Base-by-base conservation (phyloP, 1,140 invertebrate genomes). In the Plectrocnemia conspersa region DNA sequence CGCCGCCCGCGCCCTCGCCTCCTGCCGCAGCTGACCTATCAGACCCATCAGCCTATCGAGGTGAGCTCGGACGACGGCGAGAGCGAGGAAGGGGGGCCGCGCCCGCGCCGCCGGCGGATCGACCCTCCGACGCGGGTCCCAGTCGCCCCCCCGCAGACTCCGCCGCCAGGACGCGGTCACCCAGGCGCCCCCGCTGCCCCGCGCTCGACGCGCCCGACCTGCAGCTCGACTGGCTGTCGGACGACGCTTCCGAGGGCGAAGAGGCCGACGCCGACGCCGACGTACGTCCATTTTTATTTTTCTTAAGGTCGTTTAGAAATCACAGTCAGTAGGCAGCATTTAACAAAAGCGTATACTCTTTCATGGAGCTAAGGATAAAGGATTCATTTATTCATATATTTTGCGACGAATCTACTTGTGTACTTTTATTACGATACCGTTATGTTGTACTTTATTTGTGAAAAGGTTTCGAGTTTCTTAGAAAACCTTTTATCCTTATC, bases 201-300 rank as follows among this genome's bases (percentile, higher is more conserved):
- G 79, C 79, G 10, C 74, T 85, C 50, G 78, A 80, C 16, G 85
- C 86, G n/a, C 85, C 86, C 2, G 86, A 89, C 71, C 69, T 89
- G 25, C 87, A 89, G 68, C 69, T 89, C 38, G 85, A 89, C 65
- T 89, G 86, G 83, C 76, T 82, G 0, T 85, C 82, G 0, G 84
- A 86, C 65, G 79, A 81, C 42, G 75, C 79, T 40, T 75, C 77
- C 21, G 47, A 50, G n/a, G 24, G 22, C 18, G 33, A 22, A 29
- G 24, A 33, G 11, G 41, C 44, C 18, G 74, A 77, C 58, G 76
- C 77, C 41, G 76, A 76, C 54, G 82, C 82, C 67, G 81, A 80
- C 56, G 81, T n/a, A 82, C 48, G 72, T 81, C 9, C 75, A n/a
- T n/a, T n/a, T n/a, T n/a, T n/a, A n/a, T n/a, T n/a, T n/a, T n/a